A percentile compares a stretch with the other conserved stretches of the same genome.
These are phyloP conservation scores for Macrosiphum euphorbiae DNA, from an alignment of 2,888 invertebrate species.

Conservation along the genomic window DNA sequence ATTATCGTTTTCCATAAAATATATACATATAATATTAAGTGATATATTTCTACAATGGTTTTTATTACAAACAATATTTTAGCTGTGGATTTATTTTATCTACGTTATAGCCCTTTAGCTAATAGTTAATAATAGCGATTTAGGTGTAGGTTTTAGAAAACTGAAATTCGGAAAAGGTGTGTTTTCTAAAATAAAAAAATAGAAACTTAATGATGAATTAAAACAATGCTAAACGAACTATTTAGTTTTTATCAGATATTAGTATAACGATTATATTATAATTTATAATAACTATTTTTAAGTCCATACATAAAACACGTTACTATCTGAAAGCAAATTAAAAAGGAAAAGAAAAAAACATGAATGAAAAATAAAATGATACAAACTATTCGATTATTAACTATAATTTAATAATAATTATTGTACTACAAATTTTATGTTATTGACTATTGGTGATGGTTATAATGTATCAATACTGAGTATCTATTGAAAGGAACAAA, in stretches of 20 bases:
- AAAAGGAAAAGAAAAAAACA: background rate
- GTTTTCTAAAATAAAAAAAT: background rate
- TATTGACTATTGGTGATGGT: background rate
- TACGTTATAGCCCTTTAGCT: background rate
- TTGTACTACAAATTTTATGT: no score
- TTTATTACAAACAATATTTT: background rate
- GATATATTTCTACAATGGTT: background rate
- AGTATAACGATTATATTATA: no score
- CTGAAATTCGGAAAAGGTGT: background rate
- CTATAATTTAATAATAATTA: background rate
- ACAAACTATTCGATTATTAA: background rate
- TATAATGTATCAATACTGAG: background rate
- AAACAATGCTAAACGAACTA: background rate
- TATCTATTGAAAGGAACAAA: no score
- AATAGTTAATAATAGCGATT: background rate
- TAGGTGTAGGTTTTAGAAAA: background rate
- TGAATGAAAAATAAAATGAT: background rate
- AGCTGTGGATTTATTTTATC: background rate
- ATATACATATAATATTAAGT: background rate
- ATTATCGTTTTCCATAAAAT: background rate
- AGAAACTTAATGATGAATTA: background rate
- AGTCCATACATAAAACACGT: background rate
- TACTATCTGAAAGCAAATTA: background rate
- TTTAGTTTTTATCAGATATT: background rate
- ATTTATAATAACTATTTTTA: background rate